phyloP scores from a whole-genome alignment of 2,797 vertebrate genomes.

The Eleutherodactylus coqui region DNA sequence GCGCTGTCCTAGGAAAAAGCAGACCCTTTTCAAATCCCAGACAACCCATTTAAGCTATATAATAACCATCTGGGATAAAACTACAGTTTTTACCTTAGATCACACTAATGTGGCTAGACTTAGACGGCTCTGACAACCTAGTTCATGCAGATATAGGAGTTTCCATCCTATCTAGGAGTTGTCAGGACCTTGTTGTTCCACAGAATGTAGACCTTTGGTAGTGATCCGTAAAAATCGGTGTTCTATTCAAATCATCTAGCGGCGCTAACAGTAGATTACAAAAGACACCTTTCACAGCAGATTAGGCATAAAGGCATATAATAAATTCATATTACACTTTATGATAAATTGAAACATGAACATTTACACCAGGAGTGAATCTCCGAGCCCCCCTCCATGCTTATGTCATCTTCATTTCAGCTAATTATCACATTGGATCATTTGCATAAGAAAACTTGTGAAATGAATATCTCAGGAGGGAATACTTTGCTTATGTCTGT shows the following conservation, averaged over 20 bases:
- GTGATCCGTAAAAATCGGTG: slow-evolving; percentile 3
- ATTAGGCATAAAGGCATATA: background rate
- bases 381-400: background rate
- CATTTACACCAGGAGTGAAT: slow-evolving; percentile 18
- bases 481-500: slow-evolving; percentile 36
- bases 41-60: too few species aligned
- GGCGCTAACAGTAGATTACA: background rate
- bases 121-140: too few species aligned
- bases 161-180: background rate
- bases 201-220: background rate
- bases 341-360: slow-evolving; percentile 16
- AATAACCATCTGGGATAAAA: too few species aligned
- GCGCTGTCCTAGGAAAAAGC: too few species aligned
- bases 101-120: too few species aligned
- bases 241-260: background rate
- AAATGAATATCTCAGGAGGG: slow-evolving; percentile 48
- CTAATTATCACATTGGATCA: slow-evolving; percentile 43
- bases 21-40: too few species aligned
- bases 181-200: background rate
- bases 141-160: background rate
- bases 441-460: slow-evolving; percentile 48
- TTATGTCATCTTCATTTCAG: slow-evolving; percentile 50
- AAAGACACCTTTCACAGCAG: background rate
- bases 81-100: too few species aligned
- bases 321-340: slow-evolving; percentile 27